Evolutionary conservation across 2,888 invertebrate genomes (phyloP), one percentile per base, ranked within the genome.

Genomic region (Monoplex corrugatus): DNA sequence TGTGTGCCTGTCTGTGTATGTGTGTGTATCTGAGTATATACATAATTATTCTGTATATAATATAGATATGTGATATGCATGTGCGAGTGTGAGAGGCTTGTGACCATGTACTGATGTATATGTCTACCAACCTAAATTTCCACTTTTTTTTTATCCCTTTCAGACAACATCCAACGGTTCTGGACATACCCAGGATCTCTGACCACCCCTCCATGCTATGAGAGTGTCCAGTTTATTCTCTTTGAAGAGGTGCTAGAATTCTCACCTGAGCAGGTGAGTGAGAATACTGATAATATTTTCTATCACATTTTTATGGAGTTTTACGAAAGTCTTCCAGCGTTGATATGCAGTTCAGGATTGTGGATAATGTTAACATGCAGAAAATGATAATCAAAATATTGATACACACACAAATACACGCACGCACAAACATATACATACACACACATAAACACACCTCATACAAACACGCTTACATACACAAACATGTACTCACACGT

Each of bases 211-310:
- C 99, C 99, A 0, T 96, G 96, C 91, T 96, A 93, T 5, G 99
- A 99, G 96, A 98, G 98, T 93, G 99, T 99, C 91, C 98, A 98
- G 91, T 99, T 99, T 99, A 98, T 99, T 93, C 97, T 99, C 8
- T 98, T 99, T 96, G 98, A 98, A 95, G 97, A 98, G 88, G 98
- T 98, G 63, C 97, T 98, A 87, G 97, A 98, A 96, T 97, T 98
- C 38, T 98, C 98, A 5, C 97, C 97, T 92, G 97, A 98, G 95
- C 99, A 99, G 97, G 98, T 98, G 35, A 35, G 72, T 50, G 50
- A 50, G 16, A 8, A 50, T 50, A 16, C 50, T 6, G 8, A 16
- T 50, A 16, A 16, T 16, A 13, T 50, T 50, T 6, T 50, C 8
- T 6, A 16, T 50, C 50, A 13, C 16, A 13, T 50, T 50, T 6